Evolutionary conservation across 2,113 vertebrate genomes (phyloP).

Genomic region (Pteruthius melanotis): DNA sequence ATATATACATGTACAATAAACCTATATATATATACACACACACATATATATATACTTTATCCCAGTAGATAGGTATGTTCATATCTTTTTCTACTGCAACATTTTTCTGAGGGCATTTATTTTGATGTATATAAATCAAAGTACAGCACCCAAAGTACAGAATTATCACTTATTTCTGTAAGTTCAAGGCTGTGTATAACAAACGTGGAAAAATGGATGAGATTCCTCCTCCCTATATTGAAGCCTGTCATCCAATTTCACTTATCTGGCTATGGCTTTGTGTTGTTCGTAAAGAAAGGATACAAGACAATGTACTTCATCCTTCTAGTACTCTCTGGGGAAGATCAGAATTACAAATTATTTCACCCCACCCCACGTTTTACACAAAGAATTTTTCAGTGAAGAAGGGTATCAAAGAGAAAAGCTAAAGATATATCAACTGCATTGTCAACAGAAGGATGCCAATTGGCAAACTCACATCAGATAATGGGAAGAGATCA

Average conservation of each 20-base stretch:
- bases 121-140: neutral
- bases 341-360: neutral
- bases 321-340: neutral
- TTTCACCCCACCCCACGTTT: neutral
- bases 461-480: neutral
- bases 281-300: neutral
- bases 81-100: neutral
- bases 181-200: neutral
- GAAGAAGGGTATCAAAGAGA: neutral
- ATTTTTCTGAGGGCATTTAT: neutral
- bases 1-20: neutral
- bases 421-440: neutral
- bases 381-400: neutral
- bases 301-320: neutral
- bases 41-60: neutral
- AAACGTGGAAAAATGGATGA: neutral
- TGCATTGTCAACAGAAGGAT: neutral
- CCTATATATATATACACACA: neutral
- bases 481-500: neutral
- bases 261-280: neutral
- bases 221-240: neutral
- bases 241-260: neutral
- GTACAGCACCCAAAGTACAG: neutral
- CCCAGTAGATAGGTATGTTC: neutral
- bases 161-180: neutral